Percentiles rank a stretch among this genome's conserved stretches.
Evolutionary conservation across 2,797 vertebrate species (phyloP).

Genomic region (Acrocephalus scirpaceus): DNA sequence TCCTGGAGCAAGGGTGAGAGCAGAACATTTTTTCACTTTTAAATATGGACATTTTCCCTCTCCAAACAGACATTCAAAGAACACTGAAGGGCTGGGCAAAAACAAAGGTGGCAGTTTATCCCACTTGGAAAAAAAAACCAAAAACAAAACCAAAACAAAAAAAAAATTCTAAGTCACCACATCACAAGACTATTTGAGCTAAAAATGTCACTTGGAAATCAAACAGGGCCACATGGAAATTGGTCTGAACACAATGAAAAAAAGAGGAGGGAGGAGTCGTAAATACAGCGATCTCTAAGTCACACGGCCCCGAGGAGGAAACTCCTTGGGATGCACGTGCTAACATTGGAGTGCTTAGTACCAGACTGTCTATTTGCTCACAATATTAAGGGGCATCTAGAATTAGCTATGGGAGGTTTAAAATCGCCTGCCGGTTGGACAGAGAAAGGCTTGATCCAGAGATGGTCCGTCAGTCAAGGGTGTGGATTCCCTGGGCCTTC

Average conservation of each 20-base stretch:
- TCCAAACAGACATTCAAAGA: constrained; percentile 63
- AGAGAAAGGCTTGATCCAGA: constrained; percentile 80
- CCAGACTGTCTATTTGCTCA: constrained; percentile 81
- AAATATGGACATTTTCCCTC: constrained; percentile 57
- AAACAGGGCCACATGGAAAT: constrained; percentile 71
- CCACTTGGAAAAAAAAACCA: constrained; percentile 30
- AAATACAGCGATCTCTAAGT: constrained; percentile 72
- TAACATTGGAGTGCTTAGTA: constrained; percentile 72
- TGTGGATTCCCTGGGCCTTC: constrained; percentile 79
- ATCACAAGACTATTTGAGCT: constrained; percentile 79
- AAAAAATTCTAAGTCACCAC: constrained; percentile 74
- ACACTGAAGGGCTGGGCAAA: constrained; percentile 62
- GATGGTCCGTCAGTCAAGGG: constrained; percentile 77
- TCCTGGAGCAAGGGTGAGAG: constrained; percentile 46
- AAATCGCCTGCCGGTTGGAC: constrained; percentile 78
- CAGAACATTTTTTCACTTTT: constrained; percentile 21
- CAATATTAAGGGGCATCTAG: constrained; percentile 83
- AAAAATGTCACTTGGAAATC: constrained; percentile 80
- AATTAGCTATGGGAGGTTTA: constrained; percentile 79
- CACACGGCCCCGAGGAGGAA: constrained; percentile 67
- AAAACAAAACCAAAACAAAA: background rate
- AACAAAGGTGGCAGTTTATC: constrained; percentile 75
- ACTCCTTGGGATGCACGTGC: constrained; percentile 60
- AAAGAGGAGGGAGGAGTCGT: constrained; percentile 67
- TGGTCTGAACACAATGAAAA: constrained; percentile 72